A percentile compares a stretch with the other conserved stretches of the same genome.
phyloP scores from a whole-genome alignment of 2,888 invertebrate species.

The Euplagia quadripunctaria region DNA sequence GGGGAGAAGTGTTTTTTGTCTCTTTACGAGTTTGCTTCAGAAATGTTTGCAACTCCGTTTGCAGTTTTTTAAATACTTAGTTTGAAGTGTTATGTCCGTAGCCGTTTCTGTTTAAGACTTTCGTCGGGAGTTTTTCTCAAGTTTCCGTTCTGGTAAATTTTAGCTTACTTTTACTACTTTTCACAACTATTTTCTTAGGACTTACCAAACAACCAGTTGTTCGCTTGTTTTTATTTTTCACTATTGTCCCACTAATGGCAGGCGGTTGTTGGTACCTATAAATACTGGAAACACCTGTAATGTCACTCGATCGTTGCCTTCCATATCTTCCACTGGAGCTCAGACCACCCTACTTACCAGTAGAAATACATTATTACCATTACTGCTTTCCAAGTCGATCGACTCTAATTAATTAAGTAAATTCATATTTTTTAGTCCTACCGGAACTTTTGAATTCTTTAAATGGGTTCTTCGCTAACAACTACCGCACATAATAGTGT shows the following conservation, averaged over 20 bases:
- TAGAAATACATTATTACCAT: background rate
- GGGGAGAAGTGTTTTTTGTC: constrained; percentile 29
- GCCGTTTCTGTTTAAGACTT: constrained; percentile 9
- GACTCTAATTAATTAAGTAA: too few species aligned
- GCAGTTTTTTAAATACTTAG: constrained; percentile 38
- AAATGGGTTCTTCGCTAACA: too few species aligned
- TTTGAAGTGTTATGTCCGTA: constrained; percentile 19
- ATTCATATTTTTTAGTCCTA: too few species aligned
- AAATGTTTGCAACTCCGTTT: constrained; percentile 40
- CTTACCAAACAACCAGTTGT: background rate
- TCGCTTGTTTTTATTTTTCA: background rate
- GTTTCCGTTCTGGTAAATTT: background rate
- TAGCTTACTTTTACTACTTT: background rate
- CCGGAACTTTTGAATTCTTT: too few species aligned
- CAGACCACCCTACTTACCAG: background rate
- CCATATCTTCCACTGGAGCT: background rate
- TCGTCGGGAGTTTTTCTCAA: constrained; percentile 7
- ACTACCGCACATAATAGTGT: too few species aligned
- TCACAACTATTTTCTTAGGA: background rate
- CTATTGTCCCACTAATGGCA: background rate
- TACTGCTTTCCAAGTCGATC: background rate
- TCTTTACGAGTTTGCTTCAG: constrained; percentile 44
- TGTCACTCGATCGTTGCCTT: background rate
- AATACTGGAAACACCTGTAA: background rate
- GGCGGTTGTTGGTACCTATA: background rate